Evolutionary conservation across 2,797 vertebrate genomes (phyloP).

Genomic region (Gobionotothen gibberifrons): DNA sequence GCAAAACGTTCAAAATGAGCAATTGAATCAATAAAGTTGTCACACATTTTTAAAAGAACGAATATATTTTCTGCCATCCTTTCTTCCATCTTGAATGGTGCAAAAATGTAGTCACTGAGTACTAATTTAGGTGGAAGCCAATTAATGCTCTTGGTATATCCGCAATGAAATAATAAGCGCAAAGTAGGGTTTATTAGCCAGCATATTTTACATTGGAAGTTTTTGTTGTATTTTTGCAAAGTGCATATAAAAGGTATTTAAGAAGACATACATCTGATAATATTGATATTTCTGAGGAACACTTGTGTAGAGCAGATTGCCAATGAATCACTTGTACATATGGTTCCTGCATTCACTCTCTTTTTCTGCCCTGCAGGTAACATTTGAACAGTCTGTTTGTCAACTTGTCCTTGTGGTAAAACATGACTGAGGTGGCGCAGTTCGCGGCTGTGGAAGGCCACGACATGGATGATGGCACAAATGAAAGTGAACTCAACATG

Average conservation of each 20-base stretch:
- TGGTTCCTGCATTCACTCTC: background rate
- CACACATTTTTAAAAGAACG: background rate
- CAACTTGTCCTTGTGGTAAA: conserved; percentile 68
- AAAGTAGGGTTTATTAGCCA: background rate
- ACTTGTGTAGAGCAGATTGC: background rate
- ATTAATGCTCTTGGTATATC: background rate
- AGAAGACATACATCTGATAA: background rate
- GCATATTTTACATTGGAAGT: background rate
- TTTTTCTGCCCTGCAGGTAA: conserved; percentile 56
- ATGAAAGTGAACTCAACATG: conserved; percentile 35
- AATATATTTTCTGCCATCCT: background rate
- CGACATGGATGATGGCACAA: conserved; percentile 43
- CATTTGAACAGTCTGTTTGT: conserved; percentile 55
- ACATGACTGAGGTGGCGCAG: conserved; percentile 81
- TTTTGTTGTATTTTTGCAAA: background rate
- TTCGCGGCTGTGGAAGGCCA: conserved; percentile 50
- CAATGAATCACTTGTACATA: background rate
- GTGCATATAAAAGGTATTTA: background rate
- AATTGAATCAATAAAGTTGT: background rate
- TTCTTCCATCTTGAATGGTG: background rate
- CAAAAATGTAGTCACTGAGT: background rate
- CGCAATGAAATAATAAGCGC: background rate
- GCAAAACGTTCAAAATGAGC: background rate
- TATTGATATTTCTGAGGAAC: background rate
- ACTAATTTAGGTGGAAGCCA: background rate